Base-by-base conservation (phyloP, 1,140 invertebrate genomes). In the Neomicropteryx cornuta region DNA sequence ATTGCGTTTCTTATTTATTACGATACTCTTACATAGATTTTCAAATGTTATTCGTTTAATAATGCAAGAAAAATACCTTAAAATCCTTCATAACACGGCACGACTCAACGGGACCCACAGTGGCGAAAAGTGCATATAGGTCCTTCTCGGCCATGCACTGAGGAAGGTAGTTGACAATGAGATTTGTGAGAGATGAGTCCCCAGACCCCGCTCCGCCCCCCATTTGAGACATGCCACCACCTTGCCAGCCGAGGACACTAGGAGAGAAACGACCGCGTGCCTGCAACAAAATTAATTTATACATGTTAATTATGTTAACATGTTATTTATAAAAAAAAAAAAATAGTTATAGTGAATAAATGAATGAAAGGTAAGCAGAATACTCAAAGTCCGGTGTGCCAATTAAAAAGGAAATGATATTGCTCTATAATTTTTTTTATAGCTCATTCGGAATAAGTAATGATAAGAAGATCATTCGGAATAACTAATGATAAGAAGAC, bases 151-250 rank as follows among this genome's bases (percentile, higher is more conserved):
- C 87, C 68, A 94, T 83, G 45, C 76, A 86, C 62, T 97, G 93
- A 8, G 93, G 93, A 43, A 97, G 72, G 59, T 96, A 97, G 66
- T 97, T 97, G 47, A 96, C 83, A 42, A 97, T 97, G 40, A 96
- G 70, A 66, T 95, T 95, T 8, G 87, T 85, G 55, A 33, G 62
- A 29, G 49, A 49, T 8, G 47, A 44, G 48, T 64, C 61, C 2
- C 58, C 23, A 21, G n/a, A 53, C 2, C 56, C 60, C 6, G 54
- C 53, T 2, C 53, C 58, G 1, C 58, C 61, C 2, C 58, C 60
- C 1, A 58, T 56, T 33, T 63, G 58, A 0, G 60, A 64, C 56
- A 61, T 62, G 42, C 59, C 59, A 50, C 60, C 62, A n/a, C n/a
- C n/a, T n/a, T n/a, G n/a, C 60, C 60, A 60, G 37, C 45, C 62